These are phyloP conservation scores for Oryzias curvinotus DNA, from an alignment of 2,113 vertebrate genomes.

Conservation along the genomic window DNA sequence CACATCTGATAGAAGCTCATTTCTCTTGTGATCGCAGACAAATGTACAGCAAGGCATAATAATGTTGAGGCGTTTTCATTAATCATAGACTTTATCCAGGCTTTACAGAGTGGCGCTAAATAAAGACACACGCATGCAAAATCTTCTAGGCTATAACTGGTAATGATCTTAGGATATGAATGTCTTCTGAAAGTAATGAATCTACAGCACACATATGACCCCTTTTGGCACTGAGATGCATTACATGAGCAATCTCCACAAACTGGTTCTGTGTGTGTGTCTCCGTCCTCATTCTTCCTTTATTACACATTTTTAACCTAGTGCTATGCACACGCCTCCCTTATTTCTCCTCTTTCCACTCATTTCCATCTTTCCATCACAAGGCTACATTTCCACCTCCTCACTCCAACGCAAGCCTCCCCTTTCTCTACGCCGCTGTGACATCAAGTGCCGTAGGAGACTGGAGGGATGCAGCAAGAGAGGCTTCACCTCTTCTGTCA, in stretches of 20 bases:
- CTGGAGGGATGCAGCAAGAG: constrained; percentile 48
- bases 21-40: constrained; percentile 22
- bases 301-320: constrained; percentile 34
- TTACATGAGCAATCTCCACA: constrained; percentile 51
- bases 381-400: constrained; percentile 25
- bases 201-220: constrained; percentile 73
- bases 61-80: constrained; percentile 40
- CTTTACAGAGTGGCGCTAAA: constrained; percentile 49
- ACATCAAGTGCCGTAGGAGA: constrained; percentile 57
- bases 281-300: constrained; percentile 22
- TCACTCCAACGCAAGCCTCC: constrained; percentile 19
- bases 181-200: constrained; percentile 60
- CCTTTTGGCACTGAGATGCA: constrained; percentile 69
- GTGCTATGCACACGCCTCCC: constrained; percentile 1
- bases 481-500: constrained; percentile 58
- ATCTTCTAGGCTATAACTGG: constrained; percentile 42
- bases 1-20: constrained; percentile 24
- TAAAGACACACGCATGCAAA: constrained; percentile 46
- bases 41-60: constrained; percentile 39
- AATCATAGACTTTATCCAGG: constrained; percentile 51
- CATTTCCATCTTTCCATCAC: constrained; percentile 23
- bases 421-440: constrained; percentile 24
- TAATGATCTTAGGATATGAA: constrained; percentile 64
- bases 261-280: constrained; percentile 21
- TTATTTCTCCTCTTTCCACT: constrained; percentile 7